A percentile compares a stretch with the other conserved stretches of the same genome.
Conservation (phyloP, 2,113 vertebrate genomes). For the Daboia siamensis region DNA sequence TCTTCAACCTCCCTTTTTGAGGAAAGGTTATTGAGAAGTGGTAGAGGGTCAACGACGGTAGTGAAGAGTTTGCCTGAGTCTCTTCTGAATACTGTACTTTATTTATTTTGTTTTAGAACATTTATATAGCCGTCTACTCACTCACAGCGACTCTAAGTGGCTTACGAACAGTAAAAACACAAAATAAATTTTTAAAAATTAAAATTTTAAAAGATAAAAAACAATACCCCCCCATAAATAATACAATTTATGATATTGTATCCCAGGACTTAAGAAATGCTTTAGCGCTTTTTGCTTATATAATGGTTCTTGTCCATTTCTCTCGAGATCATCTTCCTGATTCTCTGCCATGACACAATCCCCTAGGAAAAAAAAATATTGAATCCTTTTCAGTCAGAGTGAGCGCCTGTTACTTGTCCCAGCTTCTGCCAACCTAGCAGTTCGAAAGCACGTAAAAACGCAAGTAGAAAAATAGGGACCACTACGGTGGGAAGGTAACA, state of each 20-base stretch:
- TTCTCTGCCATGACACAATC: background rate
- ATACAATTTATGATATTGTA: background rate
- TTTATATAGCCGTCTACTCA: background rate
- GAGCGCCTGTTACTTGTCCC: no score
- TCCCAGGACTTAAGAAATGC: background rate
- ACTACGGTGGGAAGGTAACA: no score
- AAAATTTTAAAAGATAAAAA: no score
- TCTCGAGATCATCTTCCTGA: background rate
- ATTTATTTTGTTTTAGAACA: background rate
- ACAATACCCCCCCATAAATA: no score
- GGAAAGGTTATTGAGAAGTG: background rate
- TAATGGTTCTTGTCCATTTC: background rate
- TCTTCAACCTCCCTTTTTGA: background rate
- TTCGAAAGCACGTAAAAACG: no score
- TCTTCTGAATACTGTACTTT: background rate
- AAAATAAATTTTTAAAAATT: background rate
- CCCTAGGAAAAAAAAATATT: background rate
- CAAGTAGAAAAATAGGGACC: no score
- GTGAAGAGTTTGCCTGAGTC: background rate
- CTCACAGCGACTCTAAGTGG: background rate
- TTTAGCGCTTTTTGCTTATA: background rate
- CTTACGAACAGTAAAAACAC: background rate
- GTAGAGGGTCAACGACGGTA: background rate
- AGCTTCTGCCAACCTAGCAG: no score
- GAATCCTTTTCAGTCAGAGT: background rate